phyloP scores from a whole-genome alignment of 2,797 vertebrate species.

The Astyanax mexicanus region DNA sequence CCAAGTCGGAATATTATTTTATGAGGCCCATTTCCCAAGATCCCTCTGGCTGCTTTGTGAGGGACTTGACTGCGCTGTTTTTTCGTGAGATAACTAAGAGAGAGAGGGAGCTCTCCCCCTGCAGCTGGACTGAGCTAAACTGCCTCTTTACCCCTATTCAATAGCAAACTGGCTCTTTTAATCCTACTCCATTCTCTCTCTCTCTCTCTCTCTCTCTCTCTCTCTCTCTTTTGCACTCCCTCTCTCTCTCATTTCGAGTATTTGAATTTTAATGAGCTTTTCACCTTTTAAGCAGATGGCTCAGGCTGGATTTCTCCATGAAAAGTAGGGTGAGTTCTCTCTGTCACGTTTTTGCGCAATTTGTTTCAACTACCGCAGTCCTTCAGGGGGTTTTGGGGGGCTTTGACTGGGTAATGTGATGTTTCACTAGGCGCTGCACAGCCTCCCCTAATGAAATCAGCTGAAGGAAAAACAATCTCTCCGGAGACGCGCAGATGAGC shows the following conservation, averaged over 20 bases:
- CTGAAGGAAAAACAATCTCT: constrained; percentile 65
- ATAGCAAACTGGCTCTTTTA: constrained; percentile 65
- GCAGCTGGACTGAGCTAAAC: constrained; percentile 70
- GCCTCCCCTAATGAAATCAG: constrained; percentile 67
- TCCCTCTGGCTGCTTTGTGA: constrained; percentile 59
- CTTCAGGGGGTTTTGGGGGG: constrained; percentile 72
- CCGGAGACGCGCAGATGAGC: constrained; percentile 53
- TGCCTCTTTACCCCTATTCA: constrained; percentile 68
- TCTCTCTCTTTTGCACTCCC: constrained; percentile 29
- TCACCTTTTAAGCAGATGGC: constrained; percentile 82
- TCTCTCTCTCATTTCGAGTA: constrained; percentile 61
- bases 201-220: constrained; percentile 25
- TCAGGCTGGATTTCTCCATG: constrained; percentile 74
- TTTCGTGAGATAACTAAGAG: constrained; percentile 69
- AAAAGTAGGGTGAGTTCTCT: constrained; percentile 74
- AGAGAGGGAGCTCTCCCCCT: constrained; percentile 47
- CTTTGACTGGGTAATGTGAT: constrained; percentile 69
- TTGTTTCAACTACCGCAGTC: constrained; percentile 77
- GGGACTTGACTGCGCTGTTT: constrained; percentile 65
- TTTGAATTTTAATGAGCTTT: constrained; percentile 83
- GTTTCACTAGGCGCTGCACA: constrained; percentile 58
- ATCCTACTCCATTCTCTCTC: constrained; percentile 63
- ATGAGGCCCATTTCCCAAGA: constrained; percentile 61
- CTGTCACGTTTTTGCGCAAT: constrained; percentile 75
- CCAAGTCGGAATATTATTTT: constrained; percentile 63